A percentile compares a stretch with the other conserved stretches of the same genome.
These are phyloP conservation scores for Nebria ingens DNA, from an alignment of 1,140 invertebrate genomes.

Conservation along the genomic window DNA sequence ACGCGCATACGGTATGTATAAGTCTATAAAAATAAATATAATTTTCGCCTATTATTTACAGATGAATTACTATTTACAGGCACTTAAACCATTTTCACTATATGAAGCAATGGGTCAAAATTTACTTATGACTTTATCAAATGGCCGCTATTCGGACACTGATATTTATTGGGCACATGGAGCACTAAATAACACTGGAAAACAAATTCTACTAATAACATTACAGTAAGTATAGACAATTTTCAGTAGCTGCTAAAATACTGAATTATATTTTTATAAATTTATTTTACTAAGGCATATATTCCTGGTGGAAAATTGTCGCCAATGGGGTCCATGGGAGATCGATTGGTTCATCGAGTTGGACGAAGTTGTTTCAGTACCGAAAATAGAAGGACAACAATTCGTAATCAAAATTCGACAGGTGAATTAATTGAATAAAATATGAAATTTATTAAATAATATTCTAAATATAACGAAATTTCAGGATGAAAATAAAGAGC, in stretches of 20 bases:
- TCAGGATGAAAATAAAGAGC: slow-evolving; percentile 45
- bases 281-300: slow-evolving; percentile 49
- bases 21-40: no score
- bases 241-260: slow-evolving; percentile 6
- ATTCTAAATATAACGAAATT: slow-evolving; percentile 22
- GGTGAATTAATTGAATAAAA: slow-evolving; percentile 36
- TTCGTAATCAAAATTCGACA: slow-evolving; percentile 64
- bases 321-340: slow-evolving; percentile 61
- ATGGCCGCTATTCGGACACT: slow-evolving; percentile 23
- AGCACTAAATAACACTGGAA: slow-evolving; percentile 34
- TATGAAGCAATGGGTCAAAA: slow-evolving; percentile 31
- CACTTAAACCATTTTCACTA: slow-evolving; percentile 28
- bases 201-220: slow-evolving; percentile 39
- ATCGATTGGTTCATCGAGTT: slow-evolving; percentile 64
- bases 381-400: slow-evolving; percentile 49
- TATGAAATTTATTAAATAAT: no score
- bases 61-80: slow-evolving; percentile 24
- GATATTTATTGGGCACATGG: slow-evolving; percentile 32
- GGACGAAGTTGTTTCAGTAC: slow-evolving; percentile 63
- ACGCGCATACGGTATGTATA: slow-evolving; percentile 22
- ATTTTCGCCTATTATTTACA: no score
- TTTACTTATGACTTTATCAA: slow-evolving; percentile 27
- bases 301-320: slow-evolving; percentile 59
- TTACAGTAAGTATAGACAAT: slow-evolving; percentile 39
- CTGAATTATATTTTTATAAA: slow-evolving; percentile 12